Base-by-base conservation (phyloP, 1,140 invertebrate genomes). In the Drosophila burlai region DNA sequence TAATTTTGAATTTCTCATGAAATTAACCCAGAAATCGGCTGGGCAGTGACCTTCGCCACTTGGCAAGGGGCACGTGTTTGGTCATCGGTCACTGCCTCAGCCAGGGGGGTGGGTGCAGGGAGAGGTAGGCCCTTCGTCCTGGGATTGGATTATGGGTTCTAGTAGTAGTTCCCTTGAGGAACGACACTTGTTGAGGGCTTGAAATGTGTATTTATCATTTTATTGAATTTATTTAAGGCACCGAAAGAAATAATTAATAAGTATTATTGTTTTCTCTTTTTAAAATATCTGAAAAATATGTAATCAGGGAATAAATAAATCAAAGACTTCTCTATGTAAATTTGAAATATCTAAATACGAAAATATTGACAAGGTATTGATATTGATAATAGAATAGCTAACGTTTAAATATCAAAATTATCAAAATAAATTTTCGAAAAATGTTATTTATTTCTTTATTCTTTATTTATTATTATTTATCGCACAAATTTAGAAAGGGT, bases 1-100 rank as follows among this genome's bases (percentile, higher is more conserved):
- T 91, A 91, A 91, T 91, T 91, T 91, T 85, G 76, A 77, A 91
- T 91, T 91, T 91, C 91, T 91, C 87, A 90, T 83, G 76, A 90
- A 90, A 90, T 90, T 90, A 90, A 90, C 80, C 86, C 83, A 90
- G 87, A 91, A 91, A 83, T 91, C 69, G 71, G 34, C 63, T 90
- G 75, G 67, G 73, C 86, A 91, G 83, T 91, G 86, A 90, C 86
- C 86, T 86, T 85, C 76, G 85, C 73, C 73, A 76, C 71, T 55
- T 78, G 83, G 80, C 83, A 83, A 50, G 43, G 52, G 69, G 69
- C 69, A 73, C 71, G 67, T 74, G 71, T 74, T 72, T 66, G 65
- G 65, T 71, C 63, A 67, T 31, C 63, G 49, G 34, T 21, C 54
- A 58, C 55, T 26, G 36, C 40, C 46, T 34, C 21, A 18, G 58